Base-by-base conservation (phyloP, 1,140 invertebrate species). In the Aphelenchoides besseyi region DNA sequence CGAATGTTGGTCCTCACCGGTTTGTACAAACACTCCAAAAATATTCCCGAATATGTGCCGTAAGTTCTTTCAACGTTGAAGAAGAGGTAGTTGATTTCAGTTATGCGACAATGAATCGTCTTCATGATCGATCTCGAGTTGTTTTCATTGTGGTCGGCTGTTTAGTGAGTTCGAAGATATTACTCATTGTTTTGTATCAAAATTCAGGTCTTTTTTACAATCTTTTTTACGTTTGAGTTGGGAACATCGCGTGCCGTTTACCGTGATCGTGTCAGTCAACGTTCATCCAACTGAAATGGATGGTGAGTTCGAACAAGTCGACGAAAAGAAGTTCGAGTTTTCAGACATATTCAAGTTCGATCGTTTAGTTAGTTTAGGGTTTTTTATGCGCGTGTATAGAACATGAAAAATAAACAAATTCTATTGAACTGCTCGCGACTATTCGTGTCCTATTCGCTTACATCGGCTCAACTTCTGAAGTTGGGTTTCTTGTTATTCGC, bases 41-140 rank as follows among this genome's bases (percentile, higher is more conserved):
- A 79, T 16, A 74, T 79, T 66, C 76, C 79, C 0, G 77, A 79
- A 59, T 74, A 61, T 69, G 72, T 79, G 29, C 28, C 75, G 79
- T 81, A 68, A 71, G 78, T 81, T 77, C 70, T 71, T 41, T 52
- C 18, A 48, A 23, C 26, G 26, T 30, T 59, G 23, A 41, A 2
- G n/a, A 68, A 3, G 18, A 3, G 16, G n/a, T n/a, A n/a, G 23
- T 23, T 48, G 41, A 12, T 48, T 48, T 12, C 41, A 48, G 41
- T 12, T 23, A 12, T 12, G 57, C 67, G 18, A 81, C 75, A 33
- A 79, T 81, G 72, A 72, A 79, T 36, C 71, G 79, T 32, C 74
- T 79, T 69, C 70, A 74, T 55, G 78, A 82, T 55, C 72, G 78
- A 37, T 37, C 70, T 33, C 71, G 78, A 23, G 79, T 79, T 8